Evolutionary conservation across 2,113 vertebrate species (phyloP).

Genomic region (Sylvia atricapilla): DNA sequence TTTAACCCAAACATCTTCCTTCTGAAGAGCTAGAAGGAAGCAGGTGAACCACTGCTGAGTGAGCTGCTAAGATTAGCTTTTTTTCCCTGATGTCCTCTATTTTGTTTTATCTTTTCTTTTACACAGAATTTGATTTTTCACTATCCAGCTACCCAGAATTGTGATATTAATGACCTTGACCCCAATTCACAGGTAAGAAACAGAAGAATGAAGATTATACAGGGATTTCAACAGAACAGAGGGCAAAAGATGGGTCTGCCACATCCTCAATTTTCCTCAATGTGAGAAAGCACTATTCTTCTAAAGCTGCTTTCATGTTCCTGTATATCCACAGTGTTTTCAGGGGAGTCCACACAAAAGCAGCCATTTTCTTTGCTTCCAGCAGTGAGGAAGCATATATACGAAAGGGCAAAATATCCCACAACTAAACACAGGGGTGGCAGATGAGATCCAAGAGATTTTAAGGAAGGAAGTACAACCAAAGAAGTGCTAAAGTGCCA

Average conservation of each 20-base stretch:
- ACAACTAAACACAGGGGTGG: neutral
- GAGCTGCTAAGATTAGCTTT: neutral
- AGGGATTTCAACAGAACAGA: neutral
- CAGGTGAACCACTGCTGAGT: neutral
- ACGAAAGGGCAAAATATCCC: neutral
- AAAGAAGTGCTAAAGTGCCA: neutral
- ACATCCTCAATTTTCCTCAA: neutral
- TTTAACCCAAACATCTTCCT: neutral
- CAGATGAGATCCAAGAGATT: neutral
- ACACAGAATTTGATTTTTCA: neutral
- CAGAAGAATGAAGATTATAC: neutral
- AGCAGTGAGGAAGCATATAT: neutral
- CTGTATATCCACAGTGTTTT: fast-evolving
- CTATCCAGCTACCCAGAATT: neutral
- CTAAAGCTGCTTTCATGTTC: neutral
- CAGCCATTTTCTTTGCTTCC: neutral
- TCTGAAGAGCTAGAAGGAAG: neutral
- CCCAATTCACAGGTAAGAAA: neutral
- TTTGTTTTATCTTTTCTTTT: neutral
- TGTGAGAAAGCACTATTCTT: neutral
- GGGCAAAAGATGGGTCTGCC: neutral
- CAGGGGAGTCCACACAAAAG: neutral
- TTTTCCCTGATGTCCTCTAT: neutral
- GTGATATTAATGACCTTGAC: neutral
- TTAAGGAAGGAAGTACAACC: neutral